Conservation (phyloP, 2,797 vertebrate species). For the Limosa lapponica region DNA sequence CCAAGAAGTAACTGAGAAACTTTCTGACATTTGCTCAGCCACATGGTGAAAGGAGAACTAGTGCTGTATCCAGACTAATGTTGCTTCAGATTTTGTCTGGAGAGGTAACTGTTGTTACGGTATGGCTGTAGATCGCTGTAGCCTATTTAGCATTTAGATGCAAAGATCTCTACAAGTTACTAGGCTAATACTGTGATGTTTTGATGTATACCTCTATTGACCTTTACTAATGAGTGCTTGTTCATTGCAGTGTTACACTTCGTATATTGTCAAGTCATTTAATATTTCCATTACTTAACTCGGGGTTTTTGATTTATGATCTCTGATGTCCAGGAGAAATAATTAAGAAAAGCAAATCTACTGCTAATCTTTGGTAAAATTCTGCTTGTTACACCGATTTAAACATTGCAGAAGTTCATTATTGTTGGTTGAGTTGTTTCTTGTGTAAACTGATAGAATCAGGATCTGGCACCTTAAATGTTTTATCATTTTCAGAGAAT, state of each 20-base stretch:
- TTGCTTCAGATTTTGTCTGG: neutral
- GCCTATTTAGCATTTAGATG: neutral
- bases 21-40: neutral
- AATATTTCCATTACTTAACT: neutral
- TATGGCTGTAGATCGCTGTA: neutral
- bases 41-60: neutral
- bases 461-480: neutral
- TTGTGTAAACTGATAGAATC: neutral
- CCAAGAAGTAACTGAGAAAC: neutral
- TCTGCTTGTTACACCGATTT: neutral
- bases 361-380: neutral
- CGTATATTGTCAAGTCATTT: neutral
- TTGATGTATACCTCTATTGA: neutral
- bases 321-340: neutral
- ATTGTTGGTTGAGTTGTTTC: neutral
- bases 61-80: neutral
- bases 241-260: neutral
- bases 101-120: neutral
- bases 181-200: neutral
- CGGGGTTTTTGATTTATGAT: neutral
- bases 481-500: neutral
- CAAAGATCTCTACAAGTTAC: neutral
- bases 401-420: neutral
- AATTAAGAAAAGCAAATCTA: neutral
- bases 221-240: neutral